Evolutionary conservation across 2,113 vertebrate genomes (phyloP), one percentile per base, ranked within the genome.

Genomic region (Theristicus caerulescens): DNA sequence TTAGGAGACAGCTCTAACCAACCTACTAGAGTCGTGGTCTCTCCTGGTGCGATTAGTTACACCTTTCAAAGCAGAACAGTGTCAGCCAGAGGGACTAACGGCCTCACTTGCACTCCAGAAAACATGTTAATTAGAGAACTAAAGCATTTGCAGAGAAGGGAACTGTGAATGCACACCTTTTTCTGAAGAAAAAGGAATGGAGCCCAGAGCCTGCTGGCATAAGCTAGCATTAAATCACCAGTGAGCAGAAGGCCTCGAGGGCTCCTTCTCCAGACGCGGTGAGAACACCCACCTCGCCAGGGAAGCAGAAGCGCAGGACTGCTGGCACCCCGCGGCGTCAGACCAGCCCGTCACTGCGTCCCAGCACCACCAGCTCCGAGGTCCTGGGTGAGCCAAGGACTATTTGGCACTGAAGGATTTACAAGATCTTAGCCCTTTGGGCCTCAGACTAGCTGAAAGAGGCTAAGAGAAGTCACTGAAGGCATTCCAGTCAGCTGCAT

Each of bases 21-120:
- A 55, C 7, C 3, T 6, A 16, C 24, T n/a, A 0, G 0, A 66
- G n/a, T 46, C 42, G 49, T 5, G 1, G 0, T 26, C 32, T 82
- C 57, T 59, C 52, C n/a, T 72, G 13, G 18, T 47, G 24, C 29
- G 47, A 47, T 46, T 79, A 82, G 58, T 55, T 29, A 55, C 34
- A 71, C 29, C 29, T 76, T 79, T 80, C 52, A 74, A 26, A 88
- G 66, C n/a, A 86, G 46, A 87, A 65, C 34, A 65, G 38, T 65
- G 32, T 52, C 40, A 73, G 78, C 7, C 69, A 85, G 81, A 85
- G 34, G 21, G 51, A 87, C 34, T 57, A 69, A 78, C 2, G 22
- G 32, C 16, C 34, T 19, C 38, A 38, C 25, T 34, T 62, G 31
- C 18, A 40, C 34, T n/a, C 12, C 36, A 74, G 42, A 66, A 85